A percentile compares a stretch with the other conserved stretches of the same genome.
Conservation (phyloP, 1,140 invertebrate genomes). For the Atta texana region DNA sequence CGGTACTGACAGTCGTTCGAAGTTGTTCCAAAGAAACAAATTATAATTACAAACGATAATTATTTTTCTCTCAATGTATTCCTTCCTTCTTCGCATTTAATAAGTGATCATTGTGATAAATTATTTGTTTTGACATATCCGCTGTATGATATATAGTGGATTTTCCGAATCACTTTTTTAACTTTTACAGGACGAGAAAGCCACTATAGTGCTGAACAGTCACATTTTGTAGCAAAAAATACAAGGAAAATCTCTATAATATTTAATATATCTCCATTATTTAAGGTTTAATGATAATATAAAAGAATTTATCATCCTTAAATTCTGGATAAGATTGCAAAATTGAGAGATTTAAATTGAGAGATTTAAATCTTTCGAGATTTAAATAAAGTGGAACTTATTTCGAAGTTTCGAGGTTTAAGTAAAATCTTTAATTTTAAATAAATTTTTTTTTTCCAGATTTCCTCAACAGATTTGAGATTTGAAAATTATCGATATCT, state of each 20-base stretch:
- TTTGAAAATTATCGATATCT: neutral
- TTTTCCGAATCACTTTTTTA: neutral
- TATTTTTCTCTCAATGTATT: conserved; percentile 41
- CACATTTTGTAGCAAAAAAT: no score
- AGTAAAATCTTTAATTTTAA: neutral
- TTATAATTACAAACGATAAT: conserved; percentile 41
- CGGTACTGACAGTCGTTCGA: conserved; percentile 79
- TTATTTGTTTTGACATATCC: neutral
- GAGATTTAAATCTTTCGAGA: no score
- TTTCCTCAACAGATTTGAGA: neutral
- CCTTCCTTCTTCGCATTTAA: conserved; percentile 69
- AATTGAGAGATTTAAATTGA: no score
- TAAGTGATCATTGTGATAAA: neutral
- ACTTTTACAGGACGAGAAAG: no score
- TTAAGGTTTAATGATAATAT: no score
- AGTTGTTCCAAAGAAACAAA: conserved; percentile 67
- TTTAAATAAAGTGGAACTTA: neutral
- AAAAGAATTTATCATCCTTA: neutral
- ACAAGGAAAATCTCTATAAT: no score
- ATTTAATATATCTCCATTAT: no score
- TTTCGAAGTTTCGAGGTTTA: neutral
- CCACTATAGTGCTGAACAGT: no score
- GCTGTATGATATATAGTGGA: neutral
- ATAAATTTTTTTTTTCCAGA: neutral
- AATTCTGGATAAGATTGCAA: neutral